Conservation (phyloP, 2,888 invertebrate genomes). For the Helobdella robusta region DNA sequence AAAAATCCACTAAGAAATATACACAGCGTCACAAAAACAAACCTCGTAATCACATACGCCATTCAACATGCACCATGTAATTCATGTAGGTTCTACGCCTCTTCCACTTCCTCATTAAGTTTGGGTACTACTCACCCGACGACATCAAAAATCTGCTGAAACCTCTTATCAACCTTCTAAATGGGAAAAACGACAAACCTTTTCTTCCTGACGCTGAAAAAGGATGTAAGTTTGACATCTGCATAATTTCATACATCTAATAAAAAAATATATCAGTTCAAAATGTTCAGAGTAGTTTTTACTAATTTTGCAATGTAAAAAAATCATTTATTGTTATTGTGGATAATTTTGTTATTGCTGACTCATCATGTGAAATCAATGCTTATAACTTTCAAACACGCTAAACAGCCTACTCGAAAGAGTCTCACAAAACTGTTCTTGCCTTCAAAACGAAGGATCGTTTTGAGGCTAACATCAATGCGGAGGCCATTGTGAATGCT, state of each 20-base stretch:
- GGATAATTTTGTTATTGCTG: too few relatives aligned
- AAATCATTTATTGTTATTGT: too few relatives aligned
- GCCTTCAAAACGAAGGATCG: slow-evolving; percentile 35
- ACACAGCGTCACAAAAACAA: not conserved
- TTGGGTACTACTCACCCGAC: slow-evolving; percentile 39
- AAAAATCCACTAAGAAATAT: too few relatives aligned
- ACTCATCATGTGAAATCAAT: too few relatives aligned
- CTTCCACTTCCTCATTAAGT: slow-evolving; percentile 38
- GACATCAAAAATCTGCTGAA: slow-evolving; percentile 38
- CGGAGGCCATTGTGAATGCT: slow-evolving; percentile 37
- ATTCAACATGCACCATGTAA: not conserved
- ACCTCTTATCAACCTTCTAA: slow-evolving; percentile 38
- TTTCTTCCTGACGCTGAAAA: slow-evolving; percentile 37
- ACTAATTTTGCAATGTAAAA: too few relatives aligned
- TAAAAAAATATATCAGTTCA: not conserved
- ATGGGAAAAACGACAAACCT: slow-evolving; percentile 38
- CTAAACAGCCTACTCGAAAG: slow-evolving; percentile 44
- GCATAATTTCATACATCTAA: not conserved
- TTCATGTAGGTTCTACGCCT: slow-evolving; percentile 36
- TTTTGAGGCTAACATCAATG: slow-evolving; percentile 32
- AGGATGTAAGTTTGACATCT: slow-evolving; percentile 30
- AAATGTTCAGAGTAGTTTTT: too few relatives aligned
- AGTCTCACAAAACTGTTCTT: slow-evolving; percentile 42
- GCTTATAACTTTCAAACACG: too few relatives aligned
- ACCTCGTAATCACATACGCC: not conserved